Evolutionary conservation across 2,797 vertebrate genomes (phyloP).

Genomic region (Alectoris magna): DNA sequence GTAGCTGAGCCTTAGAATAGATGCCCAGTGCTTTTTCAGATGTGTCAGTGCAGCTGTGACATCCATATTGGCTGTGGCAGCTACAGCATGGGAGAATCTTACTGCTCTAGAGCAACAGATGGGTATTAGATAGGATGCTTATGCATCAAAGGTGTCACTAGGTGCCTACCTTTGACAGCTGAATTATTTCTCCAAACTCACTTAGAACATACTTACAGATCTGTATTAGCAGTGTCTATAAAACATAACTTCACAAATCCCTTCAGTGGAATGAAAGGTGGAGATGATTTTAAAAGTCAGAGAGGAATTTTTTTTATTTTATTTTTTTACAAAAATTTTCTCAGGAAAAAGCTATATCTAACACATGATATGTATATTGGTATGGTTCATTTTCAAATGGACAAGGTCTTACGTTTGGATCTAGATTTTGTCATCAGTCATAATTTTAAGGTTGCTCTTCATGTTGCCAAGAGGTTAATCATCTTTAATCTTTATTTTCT

Average conservation of each 20-base stretch:
- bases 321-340: not conserved
- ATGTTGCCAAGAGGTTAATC: not conserved
- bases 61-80: not conserved
- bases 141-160: not conserved
- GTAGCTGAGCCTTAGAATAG: not conserved
- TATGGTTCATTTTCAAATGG: not conserved
- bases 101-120: not conserved
- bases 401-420: not conserved
- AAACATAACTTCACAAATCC: accelerated
- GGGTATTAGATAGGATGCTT: not conserved
- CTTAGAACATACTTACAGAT: not conserved
- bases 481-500: not conserved
- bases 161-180: no score
- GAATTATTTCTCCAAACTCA: not conserved
- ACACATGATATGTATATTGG: not conserved
- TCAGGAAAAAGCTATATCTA: not conserved
- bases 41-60: not conserved
- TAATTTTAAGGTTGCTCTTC: not conserved
- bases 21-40: not conserved
- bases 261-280: not conserved
- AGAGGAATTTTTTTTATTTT: not conserved
- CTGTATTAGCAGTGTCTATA: not conserved
- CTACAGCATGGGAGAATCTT: accelerated
- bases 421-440: not conserved
- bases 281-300: not conserved